phyloP scores from a whole-genome alignment of 2,888 invertebrate genomes.

The Heteromurus nitidus region DNA sequence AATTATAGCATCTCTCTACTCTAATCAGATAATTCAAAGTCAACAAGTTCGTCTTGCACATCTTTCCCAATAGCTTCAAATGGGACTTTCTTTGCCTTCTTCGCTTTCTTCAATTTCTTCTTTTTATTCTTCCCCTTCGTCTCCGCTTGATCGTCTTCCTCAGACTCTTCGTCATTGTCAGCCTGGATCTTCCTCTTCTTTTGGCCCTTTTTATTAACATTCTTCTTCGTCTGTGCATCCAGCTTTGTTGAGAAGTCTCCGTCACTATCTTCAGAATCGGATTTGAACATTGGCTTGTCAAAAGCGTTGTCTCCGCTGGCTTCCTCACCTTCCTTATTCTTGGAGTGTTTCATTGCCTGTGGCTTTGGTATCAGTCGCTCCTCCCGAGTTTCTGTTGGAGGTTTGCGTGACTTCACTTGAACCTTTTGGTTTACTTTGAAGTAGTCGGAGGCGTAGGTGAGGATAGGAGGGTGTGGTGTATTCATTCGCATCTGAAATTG shows the following conservation, averaged over 20 bases:
- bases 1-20: not conserved
- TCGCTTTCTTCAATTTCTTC: slow-evolving; percentile 46
- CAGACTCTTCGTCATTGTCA: slow-evolving; percentile 51
- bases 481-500: slow-evolving; percentile 70
- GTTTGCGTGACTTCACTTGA: slow-evolving; percentile 64
- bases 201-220: too few relatives aligned
- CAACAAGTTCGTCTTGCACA: slow-evolving; percentile 69
- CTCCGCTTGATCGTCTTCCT: slow-evolving; percentile 7
- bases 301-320: slow-evolving; percentile 5
- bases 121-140: slow-evolving; percentile 44
- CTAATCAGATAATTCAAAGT: slow-evolving; percentile 72
- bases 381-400: slow-evolving; percentile 69
- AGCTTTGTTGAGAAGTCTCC: slow-evolving; percentile 65
- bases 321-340: slow-evolving; percentile 23
- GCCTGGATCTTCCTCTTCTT: slow-evolving; percentile 37
- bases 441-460: slow-evolving; percentile 66
- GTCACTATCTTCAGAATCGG: slow-evolving; percentile 59
- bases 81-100: slow-evolving; percentile 30
- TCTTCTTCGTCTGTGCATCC: slow-evolving; percentile 51
- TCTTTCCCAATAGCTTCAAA: slow-evolving; percentile 46
- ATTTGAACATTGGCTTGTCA: slow-evolving; percentile 61
- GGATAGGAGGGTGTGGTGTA: slow-evolving; percentile 68
- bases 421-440: slow-evolving; percentile 67
- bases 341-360: slow-evolving; percentile 11
- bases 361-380: slow-evolving; percentile 71